These are phyloP conservation scores for Sipha maydis DNA, from an alignment of 2,888 invertebrate species.

Conservation along the genomic window DNA sequence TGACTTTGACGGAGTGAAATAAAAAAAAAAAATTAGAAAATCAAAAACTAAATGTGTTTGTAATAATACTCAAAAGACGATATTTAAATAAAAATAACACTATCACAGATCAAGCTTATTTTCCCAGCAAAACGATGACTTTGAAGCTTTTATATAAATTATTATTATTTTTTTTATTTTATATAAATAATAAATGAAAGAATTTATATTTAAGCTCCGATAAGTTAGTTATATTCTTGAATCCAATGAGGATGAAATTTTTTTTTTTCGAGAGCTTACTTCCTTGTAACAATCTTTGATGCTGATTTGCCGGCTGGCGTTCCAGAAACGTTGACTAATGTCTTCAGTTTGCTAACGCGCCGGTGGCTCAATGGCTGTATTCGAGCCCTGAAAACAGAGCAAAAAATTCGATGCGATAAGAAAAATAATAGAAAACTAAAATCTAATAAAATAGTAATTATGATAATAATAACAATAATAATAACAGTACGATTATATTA, in stretches of 20 bases:
- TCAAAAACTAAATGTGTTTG: not conserved
- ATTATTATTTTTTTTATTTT: conserved; percentile 20
- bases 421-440: not conserved
- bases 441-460: not conserved
- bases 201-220: not conserved
- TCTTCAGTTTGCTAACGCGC: conserved; percentile 30
- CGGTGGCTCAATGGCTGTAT: conserved; percentile 38
- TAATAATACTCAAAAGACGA: conserved; percentile 2
- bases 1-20: conserved; percentile 9
- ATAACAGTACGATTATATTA: not conserved
- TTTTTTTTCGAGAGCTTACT: conserved; percentile 43
- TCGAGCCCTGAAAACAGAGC: conserved; percentile 41
- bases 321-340: conserved; percentile 35
- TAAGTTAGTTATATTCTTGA: conserved; percentile 24
- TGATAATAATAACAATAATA: not conserved
- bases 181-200: not conserved
- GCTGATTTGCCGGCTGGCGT: conserved; percentile 29
- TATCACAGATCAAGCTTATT: conserved; percentile 46
- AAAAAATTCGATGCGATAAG: not conserved
- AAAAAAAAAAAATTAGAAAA: conserved; percentile 1
- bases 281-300: conserved; percentile 32
- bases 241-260: conserved; percentile 10
- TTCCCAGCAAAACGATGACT: not conserved
- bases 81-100: conserved; percentile 39
- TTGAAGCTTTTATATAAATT: conserved; percentile 4